Evolutionary conservation across 2,888 invertebrate genomes (phyloP), one percentile per base, ranked within the genome.

Genomic region (Acanthopleura granulata): DNA sequence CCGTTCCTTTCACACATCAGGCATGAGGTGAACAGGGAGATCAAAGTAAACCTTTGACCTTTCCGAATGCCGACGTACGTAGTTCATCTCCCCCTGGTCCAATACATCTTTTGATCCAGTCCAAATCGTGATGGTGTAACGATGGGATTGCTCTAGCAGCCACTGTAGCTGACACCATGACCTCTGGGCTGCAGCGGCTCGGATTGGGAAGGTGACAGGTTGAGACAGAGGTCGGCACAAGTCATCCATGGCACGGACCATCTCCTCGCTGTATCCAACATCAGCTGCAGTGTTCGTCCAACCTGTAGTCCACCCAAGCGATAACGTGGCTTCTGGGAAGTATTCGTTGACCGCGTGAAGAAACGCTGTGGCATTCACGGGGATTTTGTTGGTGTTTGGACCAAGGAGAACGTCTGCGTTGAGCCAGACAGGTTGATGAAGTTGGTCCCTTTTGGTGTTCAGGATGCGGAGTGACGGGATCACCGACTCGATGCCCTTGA

Each of bases 401-500:
- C 97, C 97, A 0, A 91, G 87, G 9, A 95, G 91, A 80, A 97
- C 95, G 89, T 97, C 97, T 0, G 97, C 96, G 89, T 97, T 97
- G 76, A 97, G 89, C 95, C 96, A 96, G 4, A 97, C 88, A 0
- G 96, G 96, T 85, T 81, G 80, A 29, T 77, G 76, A 27, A 84
- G 69, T n/a, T 69, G 50, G 0, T 80, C 72, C 50, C 77, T 62
- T 40, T 80, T 79, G 27, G 76, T 74, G n/a, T 80, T 75, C 15
- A 90, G 78, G 22, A 87, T 79, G 50, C 82, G 72, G 22, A 91
- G 78, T 11, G 87, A 85, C 0, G 89, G 87, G 73, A 85, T 85
- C 0, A 91, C 94, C 0, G 94, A 95, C 49, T 94, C 94, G 49
- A 94, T 93, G 0, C 93, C 92, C 90, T 97, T 97, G 87, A 97